Evolutionary conservation across 2,113 vertebrate genomes (phyloP).

Genomic region (rat (Rattus norvegicus)): DNA sequence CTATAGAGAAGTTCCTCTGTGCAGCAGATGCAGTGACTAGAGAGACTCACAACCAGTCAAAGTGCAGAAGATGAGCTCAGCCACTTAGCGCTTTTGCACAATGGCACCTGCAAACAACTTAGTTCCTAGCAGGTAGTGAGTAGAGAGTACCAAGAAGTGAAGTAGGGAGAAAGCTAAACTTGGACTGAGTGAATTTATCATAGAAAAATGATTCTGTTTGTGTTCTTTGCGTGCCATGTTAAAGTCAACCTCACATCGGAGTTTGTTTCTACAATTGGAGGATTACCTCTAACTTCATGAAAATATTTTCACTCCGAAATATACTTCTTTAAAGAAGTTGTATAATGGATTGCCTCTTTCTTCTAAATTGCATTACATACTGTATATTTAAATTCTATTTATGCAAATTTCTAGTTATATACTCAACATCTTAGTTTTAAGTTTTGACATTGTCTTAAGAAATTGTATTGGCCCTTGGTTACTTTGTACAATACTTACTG

Average conservation of each 20-base stretch:
- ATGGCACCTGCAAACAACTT: neutral
- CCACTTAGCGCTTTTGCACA: neutral
- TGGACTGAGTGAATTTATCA: constrained; percentile 18
- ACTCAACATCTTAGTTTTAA: neutral
- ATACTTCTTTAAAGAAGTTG: neutral
- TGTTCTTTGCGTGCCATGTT: neutral
- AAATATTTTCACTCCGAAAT: constrained; percentile 14
- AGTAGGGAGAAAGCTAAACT: neutral
- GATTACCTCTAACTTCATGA: neutral
- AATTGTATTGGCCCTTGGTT: neutral
- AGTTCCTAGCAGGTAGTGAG: neutral
- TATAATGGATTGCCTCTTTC: neutral
- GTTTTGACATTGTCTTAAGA: neutral
- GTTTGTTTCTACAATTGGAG: constrained; percentile 25
- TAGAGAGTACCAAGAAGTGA: neutral
- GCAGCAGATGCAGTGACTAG: neutral
- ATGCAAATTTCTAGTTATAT: neutral
- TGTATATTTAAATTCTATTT: neutral
- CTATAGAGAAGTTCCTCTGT: neutral
- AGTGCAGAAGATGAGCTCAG: neutral
- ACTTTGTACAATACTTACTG: neutral
- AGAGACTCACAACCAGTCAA: neutral
- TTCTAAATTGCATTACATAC: neutral
- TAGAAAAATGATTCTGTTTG: neutral
- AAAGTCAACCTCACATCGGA: neutral